Percentiles rank a stretch among this genome's conserved stretches.
phyloP scores from a whole-genome alignment of 2,888 invertebrate genomes.

The Choristoneura rosaceana region DNA sequence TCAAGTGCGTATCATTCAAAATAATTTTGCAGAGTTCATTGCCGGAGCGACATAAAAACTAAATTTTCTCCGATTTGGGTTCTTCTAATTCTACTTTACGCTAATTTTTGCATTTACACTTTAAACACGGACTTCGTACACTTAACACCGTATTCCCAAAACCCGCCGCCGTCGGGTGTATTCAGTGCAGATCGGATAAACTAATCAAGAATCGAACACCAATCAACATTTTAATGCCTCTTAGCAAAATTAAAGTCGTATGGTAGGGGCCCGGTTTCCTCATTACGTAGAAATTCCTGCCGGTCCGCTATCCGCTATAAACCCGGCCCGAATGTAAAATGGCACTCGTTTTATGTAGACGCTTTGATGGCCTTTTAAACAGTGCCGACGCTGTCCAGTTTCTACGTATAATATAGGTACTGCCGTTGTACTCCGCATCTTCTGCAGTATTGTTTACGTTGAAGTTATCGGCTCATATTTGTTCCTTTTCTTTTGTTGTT shows the following conservation, averaged over 20 bases:
- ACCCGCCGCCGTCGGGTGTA: not conserved
- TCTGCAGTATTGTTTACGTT: conserved; percentile 6
- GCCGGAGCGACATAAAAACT: no score
- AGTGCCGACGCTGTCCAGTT: conserved; percentile 42
- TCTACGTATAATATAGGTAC: conserved; percentile 12
- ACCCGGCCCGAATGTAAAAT: conserved; percentile 73
- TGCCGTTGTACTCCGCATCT: not conserved
- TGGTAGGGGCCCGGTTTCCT: conserved; percentile 60
- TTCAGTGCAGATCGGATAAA: conserved; percentile 8
- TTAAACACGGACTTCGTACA: not conserved
- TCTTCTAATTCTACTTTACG: no score
- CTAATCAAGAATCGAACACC: conserved; percentile 34
- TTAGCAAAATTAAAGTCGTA: conserved; percentile 43
- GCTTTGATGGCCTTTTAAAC: conserved; percentile 70
- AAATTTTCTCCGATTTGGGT: no score
- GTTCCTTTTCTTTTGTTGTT: no score
- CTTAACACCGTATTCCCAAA: not conserved
- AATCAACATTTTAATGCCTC: conserved; percentile 40
- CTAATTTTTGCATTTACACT: no score
- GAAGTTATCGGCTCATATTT: no score
- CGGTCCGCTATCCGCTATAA: conserved; percentile 63
- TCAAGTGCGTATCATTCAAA: no score
- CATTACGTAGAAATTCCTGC: conserved; percentile 74
- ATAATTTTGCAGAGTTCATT: no score
- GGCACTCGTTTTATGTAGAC: conserved; percentile 72